Percentiles rank a stretch among this genome's conserved stretches.
These are phyloP conservation scores for Sipha maydis DNA, from an alignment of 2,888 invertebrate species.

Conservation along the genomic window DNA sequence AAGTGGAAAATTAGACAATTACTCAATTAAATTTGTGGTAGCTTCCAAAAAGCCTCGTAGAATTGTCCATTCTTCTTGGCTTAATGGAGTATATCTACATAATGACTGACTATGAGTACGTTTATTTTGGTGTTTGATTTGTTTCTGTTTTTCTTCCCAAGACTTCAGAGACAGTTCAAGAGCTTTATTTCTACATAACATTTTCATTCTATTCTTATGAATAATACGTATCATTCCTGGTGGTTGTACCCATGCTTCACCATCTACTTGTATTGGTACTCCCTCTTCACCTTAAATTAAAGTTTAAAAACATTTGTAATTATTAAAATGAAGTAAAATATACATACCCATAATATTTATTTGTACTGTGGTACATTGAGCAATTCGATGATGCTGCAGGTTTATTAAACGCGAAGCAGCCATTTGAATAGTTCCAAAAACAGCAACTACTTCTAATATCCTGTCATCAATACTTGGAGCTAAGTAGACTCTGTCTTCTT, in stretches of 20 bases:
- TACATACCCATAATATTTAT: slow-evolving; percentile 86
- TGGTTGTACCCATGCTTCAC: slow-evolving; percentile 97
- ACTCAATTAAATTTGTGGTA: slow-evolving; percentile 86
- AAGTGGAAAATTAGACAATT: slow-evolving; percentile 69
- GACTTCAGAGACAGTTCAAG: slow-evolving; percentile 89
- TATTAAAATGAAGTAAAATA: slow-evolving; percentile 63
- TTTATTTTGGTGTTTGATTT: slow-evolving; percentile 68
- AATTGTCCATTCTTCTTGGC: slow-evolving; percentile 76
- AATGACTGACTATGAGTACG: slow-evolving; percentile 67
- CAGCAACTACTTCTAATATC: slow-evolving; percentile 95
- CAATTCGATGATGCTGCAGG: slow-evolving; percentile 95
- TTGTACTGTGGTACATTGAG: slow-evolving; percentile 95
- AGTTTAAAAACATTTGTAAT: slow-evolving; percentile 14
- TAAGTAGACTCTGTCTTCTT: slow-evolving; percentile 90
- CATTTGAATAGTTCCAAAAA: slow-evolving; percentile 97
- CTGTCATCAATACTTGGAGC: slow-evolving; percentile 96
- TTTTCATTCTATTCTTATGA: slow-evolving; percentile 96
- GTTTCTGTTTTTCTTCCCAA: slow-evolving; percentile 86
- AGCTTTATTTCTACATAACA: slow-evolving; percentile 90
- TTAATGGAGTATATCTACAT: slow-evolving; percentile 64
- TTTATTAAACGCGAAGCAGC: slow-evolving; percentile 94
- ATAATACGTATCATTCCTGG: slow-evolving; percentile 95
- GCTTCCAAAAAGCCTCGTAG: slow-evolving; percentile 85
- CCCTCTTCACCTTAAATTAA: slow-evolving; percentile 77
- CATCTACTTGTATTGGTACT: slow-evolving; percentile 95